Evolutionary conservation across 92 coral and sea anemone species (phyloP).

Genomic region (Epizoanthus scotinus): DNA sequence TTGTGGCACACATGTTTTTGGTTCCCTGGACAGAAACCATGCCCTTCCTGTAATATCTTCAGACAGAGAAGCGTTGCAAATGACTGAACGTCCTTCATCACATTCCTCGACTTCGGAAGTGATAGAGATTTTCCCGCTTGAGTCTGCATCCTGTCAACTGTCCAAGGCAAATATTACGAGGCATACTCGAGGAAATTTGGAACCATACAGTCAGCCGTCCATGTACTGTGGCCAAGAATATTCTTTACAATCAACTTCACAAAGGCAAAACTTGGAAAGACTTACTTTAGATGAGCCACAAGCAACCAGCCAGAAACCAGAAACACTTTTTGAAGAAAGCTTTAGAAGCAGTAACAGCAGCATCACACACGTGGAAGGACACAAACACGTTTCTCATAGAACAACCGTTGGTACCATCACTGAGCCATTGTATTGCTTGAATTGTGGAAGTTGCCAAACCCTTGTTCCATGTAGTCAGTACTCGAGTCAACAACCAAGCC

Average conservation of each 20-base stretch:
- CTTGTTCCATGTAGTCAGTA: not conserved
- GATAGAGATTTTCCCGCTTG: not conserved
- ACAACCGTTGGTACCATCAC: conserved; percentile 5
- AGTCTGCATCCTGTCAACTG: not conserved
- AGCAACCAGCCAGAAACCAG: not conserved
- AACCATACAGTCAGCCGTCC: not conserved
- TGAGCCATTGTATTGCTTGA: not conserved
- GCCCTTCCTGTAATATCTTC: not conserved
- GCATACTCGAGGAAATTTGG: not conserved
- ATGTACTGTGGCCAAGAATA: not conserved
- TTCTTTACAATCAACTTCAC: not conserved
- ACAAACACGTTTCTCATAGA: not conserved
- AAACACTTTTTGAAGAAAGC: not conserved
- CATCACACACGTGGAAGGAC: too few relatives aligned
- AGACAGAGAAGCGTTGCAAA: not conserved
- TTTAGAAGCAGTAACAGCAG: not conserved
- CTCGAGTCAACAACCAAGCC: not conserved
- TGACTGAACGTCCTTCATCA: not conserved
- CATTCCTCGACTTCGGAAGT: not conserved
- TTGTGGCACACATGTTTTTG: not conserved
- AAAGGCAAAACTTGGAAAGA: not conserved
- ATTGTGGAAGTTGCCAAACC: not conserved
- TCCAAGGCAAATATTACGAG: not conserved
- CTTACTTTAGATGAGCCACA: not conserved
- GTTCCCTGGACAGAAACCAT: not conserved